Evolutionary conservation across 2,888 invertebrate species (phyloP).

Genomic region (Zaprionus lineosus): DNA sequence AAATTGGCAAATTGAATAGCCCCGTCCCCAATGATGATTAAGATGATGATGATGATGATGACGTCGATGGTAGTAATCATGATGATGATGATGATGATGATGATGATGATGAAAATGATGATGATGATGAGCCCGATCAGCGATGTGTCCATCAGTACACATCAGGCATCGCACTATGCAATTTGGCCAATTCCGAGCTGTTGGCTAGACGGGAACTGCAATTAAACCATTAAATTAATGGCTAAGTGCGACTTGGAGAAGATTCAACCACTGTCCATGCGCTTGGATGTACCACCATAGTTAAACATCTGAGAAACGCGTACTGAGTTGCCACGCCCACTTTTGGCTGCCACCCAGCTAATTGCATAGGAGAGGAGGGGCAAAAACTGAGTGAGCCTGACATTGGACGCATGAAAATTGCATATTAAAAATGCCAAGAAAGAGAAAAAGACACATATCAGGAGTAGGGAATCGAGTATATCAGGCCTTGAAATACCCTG

Average conservation of each 20-base stretch:
- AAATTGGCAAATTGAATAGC: slow-evolving; percentile 73
- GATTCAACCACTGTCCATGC: slow-evolving; percentile 11
- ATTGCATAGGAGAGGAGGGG: slow-evolving; percentile 39
- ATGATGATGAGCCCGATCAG: slow-evolving; percentile 55
- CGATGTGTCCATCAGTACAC: slow-evolving; percentile 25
- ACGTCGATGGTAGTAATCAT: slow-evolving; percentile 36
- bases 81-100: slow-evolving; percentile 32
- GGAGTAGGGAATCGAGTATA: background rate
- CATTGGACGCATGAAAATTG: slow-evolving; percentile 57
- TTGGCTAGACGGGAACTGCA: slow-evolving; percentile 41
- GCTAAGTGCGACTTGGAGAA: slow-evolving; percentile 50
- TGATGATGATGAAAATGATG: slow-evolving; percentile 29
- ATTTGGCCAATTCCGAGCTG: slow-evolving; percentile 32
- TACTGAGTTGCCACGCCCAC: slow-evolving; percentile 57
- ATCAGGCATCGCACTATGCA: slow-evolving; percentile 31
- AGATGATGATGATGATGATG: slow-evolving; percentile 35
- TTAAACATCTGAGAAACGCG: slow-evolving; percentile 66
- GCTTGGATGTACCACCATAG: slow-evolving; percentile 32
- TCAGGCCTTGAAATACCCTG: background rate
- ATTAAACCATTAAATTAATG: slow-evolving; percentile 78
- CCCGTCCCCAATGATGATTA: slow-evolving; percentile 44
- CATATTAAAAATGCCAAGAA: slow-evolving; percentile 28
- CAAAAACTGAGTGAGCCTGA: slow-evolving; percentile 6
- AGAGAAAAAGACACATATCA: background rate
- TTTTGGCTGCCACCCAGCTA: slow-evolving; percentile 67